A percentile compares a stretch with the other conserved stretches of the same genome.
Evolutionary conservation across 2,888 invertebrate genomes (phyloP).

Genomic region (Ernsta delagoae): DNA sequence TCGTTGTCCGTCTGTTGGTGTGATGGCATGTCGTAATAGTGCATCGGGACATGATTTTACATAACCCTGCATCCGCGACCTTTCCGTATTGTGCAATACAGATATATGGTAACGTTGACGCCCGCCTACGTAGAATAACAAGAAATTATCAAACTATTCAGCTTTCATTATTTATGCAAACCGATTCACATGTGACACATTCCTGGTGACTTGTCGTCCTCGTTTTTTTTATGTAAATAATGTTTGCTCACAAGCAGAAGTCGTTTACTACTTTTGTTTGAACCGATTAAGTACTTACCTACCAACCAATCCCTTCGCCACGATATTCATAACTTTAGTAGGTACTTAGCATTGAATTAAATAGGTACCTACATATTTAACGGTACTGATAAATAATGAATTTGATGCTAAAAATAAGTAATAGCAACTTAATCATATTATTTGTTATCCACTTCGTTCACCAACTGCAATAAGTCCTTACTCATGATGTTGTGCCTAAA

Average conservation of each 20-base stretch:
- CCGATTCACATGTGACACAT: conserved; percentile 38
- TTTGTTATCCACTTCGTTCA: too few relatives aligned
- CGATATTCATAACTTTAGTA: too few relatives aligned
- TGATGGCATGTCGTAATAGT: conserved; percentile 56
- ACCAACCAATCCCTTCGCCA: too few relatives aligned
- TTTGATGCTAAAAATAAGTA: too few relatives aligned
- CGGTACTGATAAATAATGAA: too few relatives aligned
- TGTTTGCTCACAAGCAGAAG: conserved; percentile 3
- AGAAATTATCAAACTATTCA: conserved; percentile 32
- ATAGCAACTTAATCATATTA: too few relatives aligned
- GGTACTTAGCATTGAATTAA: too few relatives aligned
- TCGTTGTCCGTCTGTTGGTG: conserved; percentile 47
- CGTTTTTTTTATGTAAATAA: conserved; percentile 35
- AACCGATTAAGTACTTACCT: too few relatives aligned
- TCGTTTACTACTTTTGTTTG: not conserved
- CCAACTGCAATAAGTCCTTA: too few relatives aligned
- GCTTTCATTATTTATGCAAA: conserved; percentile 37
- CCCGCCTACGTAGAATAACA: conserved; percentile 36
- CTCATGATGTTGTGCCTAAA: too few relatives aligned
- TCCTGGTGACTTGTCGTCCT: conserved; percentile 40
- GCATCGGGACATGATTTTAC: conserved; percentile 52
- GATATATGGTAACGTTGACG: conserved; percentile 31
- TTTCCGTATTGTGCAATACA: conserved; percentile 50
- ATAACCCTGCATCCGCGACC: conserved; percentile 59
- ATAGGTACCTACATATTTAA: too few relatives aligned